These are phyloP conservation scores for Morpho helenor DNA, from an alignment of 2,888 invertebrate species.

Conservation along the genomic window DNA sequence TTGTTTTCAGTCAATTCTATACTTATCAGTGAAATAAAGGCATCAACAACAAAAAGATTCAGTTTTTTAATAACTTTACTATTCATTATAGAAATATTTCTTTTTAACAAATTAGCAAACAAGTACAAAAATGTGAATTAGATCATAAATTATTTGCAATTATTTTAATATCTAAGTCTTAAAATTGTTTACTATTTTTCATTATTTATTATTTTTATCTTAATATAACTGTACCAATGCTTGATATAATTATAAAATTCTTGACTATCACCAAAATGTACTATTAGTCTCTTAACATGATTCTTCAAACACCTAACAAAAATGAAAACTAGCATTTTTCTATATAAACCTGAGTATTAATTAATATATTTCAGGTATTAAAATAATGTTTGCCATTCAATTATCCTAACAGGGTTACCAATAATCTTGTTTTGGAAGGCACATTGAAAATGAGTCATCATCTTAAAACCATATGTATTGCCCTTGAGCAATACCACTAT, in stretches of 20 bases:
- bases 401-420: conserved; percentile 18
- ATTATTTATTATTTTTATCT: conserved; percentile 4
- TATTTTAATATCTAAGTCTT: conserved; percentile 11
- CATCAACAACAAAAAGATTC: conserved; percentile 46
- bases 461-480: neutral
- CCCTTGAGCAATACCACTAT: neutral
- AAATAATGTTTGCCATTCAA: conserved; percentile 29
- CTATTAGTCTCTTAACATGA: conserved; percentile 12
- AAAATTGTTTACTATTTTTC: conserved; percentile 1
- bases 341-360: conserved; percentile 33
- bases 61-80: conserved; percentile 19
- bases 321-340: conserved; percentile 24
- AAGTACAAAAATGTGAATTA: conserved; percentile 14
- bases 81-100: conserved; percentile 23
- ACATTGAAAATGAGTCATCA: neutral
- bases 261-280: conserved; percentile 20
- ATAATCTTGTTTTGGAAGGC: conserved; percentile 5
- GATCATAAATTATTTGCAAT: conserved; percentile 11
- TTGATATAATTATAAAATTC: conserved; percentile 5
- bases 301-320: conserved; percentile 11
- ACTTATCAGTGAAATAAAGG: conserved; percentile 75
- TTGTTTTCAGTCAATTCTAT: conserved; percentile 78
- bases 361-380: conserved; percentile 25
- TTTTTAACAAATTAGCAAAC: conserved; percentile 14
- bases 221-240: neutral